Evolutionary conservation across 2,113 vertebrate species (phyloP).

Genomic region (Romanogobio albipinnatus): DNA sequence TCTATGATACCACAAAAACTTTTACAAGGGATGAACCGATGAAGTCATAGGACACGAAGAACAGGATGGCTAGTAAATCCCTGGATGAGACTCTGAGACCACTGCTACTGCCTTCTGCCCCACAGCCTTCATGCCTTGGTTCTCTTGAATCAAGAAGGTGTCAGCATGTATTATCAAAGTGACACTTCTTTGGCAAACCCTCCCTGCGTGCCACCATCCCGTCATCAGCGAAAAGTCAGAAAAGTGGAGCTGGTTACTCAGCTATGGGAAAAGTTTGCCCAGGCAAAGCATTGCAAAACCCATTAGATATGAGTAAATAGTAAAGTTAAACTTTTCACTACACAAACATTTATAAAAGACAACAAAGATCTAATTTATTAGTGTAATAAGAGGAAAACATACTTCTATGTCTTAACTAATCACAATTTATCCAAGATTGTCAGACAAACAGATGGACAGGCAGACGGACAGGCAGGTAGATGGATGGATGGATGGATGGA

Average conservation of each 20-base stretch:
- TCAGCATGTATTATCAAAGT: constrained; percentile 20
- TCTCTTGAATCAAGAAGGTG: background rate
- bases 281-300: background rate
- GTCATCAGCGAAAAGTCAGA: background rate
- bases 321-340: background rate
- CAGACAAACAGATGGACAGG: too few species aligned
- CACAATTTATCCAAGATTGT: too few species aligned
- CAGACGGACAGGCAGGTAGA: background rate
- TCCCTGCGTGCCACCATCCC: background rate
- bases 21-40: constrained; percentile 1
- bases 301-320: background rate
- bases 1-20: constrained; percentile 11
- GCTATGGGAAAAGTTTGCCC: background rate
- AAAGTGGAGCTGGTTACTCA: background rate
- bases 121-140: background rate
- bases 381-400: too few species aligned
- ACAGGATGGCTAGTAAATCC: background rate
- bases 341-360: background rate
- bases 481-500: background rate
- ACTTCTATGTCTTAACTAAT: too few species aligned
- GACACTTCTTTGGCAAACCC: background rate
- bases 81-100: background rate
- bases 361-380: too few species aligned
- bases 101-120: background rate
- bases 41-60: background rate